Percentiles rank a stretch among this genome's conserved stretches.
These are phyloP conservation scores for Saccopteryx leptura DNA, from an alignment of 2,113 vertebrate genomes.

Conservation along the genomic window DNA sequence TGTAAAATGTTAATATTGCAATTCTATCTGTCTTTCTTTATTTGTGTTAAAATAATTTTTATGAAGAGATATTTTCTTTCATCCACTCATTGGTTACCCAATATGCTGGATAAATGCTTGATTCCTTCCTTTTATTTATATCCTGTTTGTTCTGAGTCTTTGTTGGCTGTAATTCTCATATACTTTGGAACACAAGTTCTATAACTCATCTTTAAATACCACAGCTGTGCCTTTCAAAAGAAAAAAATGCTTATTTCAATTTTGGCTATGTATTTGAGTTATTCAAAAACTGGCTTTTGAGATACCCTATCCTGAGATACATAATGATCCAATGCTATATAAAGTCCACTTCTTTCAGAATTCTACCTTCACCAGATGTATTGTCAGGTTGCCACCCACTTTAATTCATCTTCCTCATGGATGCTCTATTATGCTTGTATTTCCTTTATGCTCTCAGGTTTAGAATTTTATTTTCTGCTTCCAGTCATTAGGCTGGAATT, in stretches of 20 bases:
- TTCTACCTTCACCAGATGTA: background rate
- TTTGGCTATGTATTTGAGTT: constrained; percentile 27
- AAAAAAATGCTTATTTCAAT: constrained; percentile 57
- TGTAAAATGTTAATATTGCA: background rate
- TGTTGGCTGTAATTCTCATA: constrained; percentile 55
- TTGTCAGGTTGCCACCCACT: background rate
- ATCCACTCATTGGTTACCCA: background rate
- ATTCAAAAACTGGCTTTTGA: constrained; percentile 59
- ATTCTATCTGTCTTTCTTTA: background rate
- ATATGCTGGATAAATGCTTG: constrained; percentile 9
- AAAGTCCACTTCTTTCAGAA: constrained; percentile 31
- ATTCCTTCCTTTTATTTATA: constrained; percentile 45
- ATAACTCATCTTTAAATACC: constrained; percentile 75
- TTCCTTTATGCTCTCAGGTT: background rate
- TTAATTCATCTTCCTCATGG: background rate
- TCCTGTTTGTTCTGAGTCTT: constrained; percentile 37
- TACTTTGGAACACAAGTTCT: constrained; percentile 57
- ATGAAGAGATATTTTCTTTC: background rate
- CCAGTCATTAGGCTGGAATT: background rate
- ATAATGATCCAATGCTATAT: background rate
- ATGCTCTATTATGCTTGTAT: background rate
- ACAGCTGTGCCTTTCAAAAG: constrained; percentile 77
- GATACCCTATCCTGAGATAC: background rate
- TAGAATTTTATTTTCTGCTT: constrained; percentile 26
- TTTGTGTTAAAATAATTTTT: constrained; percentile 21